phyloP scores from a whole-genome alignment of 2,888 invertebrate species.

The Eumacrocentrus americanus region DNA sequence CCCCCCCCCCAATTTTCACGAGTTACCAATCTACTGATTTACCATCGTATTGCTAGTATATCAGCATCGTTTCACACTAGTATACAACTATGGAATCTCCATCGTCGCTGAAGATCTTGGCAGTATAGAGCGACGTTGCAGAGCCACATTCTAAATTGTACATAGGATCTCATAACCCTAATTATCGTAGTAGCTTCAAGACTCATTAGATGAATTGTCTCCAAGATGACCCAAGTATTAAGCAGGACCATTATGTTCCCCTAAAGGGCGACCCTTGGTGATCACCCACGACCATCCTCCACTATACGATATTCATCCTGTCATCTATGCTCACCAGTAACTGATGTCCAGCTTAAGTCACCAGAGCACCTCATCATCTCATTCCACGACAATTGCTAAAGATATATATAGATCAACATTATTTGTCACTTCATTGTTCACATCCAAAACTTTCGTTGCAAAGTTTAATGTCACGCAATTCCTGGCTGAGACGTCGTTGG shows the following conservation, averaged over 20 bases:
- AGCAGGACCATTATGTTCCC: slow-evolving; percentile 4
- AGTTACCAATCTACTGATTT: no score
- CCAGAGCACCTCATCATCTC: slow-evolving; percentile 36
- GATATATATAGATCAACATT: slow-evolving; percentile 24
- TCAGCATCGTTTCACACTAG: no score
- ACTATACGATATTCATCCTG: slow-evolving; percentile 11
- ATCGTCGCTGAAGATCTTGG: not conserved
- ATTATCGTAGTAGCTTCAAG: slow-evolving; percentile 16
- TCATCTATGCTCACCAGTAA: slow-evolving; percentile 35
- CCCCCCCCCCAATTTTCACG: no score
- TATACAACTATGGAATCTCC: no score
- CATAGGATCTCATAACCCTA: slow-evolving; percentile 2
- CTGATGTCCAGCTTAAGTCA: slow-evolving; percentile 55
- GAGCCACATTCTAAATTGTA: not conserved
- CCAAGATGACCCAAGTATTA: slow-evolving; percentile 18
- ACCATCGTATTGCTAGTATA: no score
- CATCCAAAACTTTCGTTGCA: slow-evolving; percentile 46
- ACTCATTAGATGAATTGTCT: slow-evolving; percentile 16
- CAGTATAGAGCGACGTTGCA: not conserved
- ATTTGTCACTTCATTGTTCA: slow-evolving; percentile 61
- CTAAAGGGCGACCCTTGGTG: not conserved
- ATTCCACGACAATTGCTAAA: slow-evolving; percentile 16
- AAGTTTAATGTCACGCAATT: slow-evolving; percentile 61
- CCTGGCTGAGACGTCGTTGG: slow-evolving; percentile 40
- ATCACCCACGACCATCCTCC: no score